A percentile compares a stretch with the other conserved stretches of the same genome.
Evolutionary conservation across 2,113 vertebrate species (phyloP).

Genomic region (Neogale vison): DNA sequence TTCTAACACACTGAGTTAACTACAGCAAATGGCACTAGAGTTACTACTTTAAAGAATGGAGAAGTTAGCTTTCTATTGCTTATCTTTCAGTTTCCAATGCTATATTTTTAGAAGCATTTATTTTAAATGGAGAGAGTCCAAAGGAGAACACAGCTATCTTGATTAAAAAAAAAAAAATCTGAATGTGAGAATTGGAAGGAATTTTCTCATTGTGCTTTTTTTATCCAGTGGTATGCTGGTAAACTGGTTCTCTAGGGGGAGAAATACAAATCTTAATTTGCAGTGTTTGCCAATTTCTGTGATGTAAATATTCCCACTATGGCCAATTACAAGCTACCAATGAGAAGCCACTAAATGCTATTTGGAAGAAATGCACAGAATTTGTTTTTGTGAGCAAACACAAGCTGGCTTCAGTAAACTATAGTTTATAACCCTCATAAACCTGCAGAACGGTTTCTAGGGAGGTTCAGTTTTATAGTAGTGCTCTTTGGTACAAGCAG

Average conservation of each 20-base stretch:
- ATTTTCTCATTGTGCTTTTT: neutral
- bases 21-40: neutral
- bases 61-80: neutral
- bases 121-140: conserved; percentile 37
- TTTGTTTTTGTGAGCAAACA: neutral
- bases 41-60: neutral
- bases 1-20: neutral
- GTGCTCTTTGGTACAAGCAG: neutral
- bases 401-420: neutral
- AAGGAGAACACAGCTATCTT: neutral
- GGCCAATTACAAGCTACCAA: neutral
- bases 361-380: neutral
- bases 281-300: conserved; percentile 14
- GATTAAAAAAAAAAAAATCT: neutral
- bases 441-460: neutral
- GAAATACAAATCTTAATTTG: neutral
- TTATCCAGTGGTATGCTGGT: neutral
- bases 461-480: neutral
- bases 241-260: neutral
- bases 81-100: neutral
- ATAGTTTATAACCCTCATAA: neutral
- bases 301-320: neutral
- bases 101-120: conserved; percentile 61
- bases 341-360: neutral
- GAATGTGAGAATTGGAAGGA: neutral